These are phyloP conservation scores for Carassius gibelio DNA, from an alignment of 2,113 vertebrate species.

Conservation along the genomic window DNA sequence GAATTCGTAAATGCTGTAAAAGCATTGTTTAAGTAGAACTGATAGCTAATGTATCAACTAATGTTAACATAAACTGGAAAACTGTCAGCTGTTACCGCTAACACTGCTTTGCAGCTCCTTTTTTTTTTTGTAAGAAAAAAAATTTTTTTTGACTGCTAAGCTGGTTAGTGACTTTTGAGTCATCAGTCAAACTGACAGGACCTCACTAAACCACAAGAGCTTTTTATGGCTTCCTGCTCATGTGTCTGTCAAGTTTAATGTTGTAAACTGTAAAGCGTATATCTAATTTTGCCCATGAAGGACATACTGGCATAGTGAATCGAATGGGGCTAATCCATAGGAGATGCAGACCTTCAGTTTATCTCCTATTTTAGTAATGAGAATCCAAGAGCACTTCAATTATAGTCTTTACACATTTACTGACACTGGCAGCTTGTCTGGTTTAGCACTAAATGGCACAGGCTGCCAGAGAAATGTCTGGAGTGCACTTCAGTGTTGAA, in stretches of 20 bases:
- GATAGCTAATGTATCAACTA: background rate
- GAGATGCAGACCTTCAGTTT: background rate
- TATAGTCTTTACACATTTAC: constrained; percentile 19
- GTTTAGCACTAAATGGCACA: background rate
- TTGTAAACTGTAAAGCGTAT: constrained; percentile 21
- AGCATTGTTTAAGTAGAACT: background rate
- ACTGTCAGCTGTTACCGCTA: background rate
- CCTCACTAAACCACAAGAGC: constrained; percentile 25
- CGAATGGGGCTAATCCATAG: constrained; percentile 14
- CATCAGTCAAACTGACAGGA: constrained; percentile 35
- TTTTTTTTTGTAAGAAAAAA: background rate
- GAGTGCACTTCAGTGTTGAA: background rate
- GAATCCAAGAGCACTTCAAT: constrained; percentile 17
- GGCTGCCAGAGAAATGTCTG: background rate
- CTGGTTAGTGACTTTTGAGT: constrained; percentile 20
- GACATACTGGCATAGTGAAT: constrained; percentile 9
- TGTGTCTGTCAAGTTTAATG: constrained; percentile 45
- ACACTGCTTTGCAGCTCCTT: background rate
- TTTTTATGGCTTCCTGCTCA: constrained; percentile 47
- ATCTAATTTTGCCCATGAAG: background rate
- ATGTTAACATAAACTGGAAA: background rate
- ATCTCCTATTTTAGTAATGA: constrained; percentile 6
- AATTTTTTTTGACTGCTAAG: background rate
- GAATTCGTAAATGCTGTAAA: background rate
- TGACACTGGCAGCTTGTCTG: constrained; percentile 2